A percentile compares a stretch with the other conserved stretches of the same genome.
Evolutionary conservation across 1,140 invertebrate species (phyloP).

Genomic region (Pseudomyrmex cubaensis): DNA sequence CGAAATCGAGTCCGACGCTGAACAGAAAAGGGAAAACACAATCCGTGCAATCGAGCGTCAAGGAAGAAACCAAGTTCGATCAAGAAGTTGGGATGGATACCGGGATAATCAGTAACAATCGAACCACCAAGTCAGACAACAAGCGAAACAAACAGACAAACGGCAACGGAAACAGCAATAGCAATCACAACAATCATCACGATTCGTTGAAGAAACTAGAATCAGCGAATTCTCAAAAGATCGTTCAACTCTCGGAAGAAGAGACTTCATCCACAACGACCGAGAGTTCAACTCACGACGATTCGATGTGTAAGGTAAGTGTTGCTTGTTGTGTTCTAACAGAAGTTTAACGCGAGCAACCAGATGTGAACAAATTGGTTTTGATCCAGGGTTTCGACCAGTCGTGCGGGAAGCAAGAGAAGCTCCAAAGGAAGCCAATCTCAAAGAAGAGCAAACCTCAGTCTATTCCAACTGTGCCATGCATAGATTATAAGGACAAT

Average conservation of each 20-base stretch:
- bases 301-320: slow-evolving; percentile 72
- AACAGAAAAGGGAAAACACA: slow-evolving; percentile 75
- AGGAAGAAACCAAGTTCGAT: slow-evolving; percentile 75
- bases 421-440: slow-evolving; percentile 78
- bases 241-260: slow-evolving; percentile 86
- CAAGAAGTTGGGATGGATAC: slow-evolving; percentile 72
- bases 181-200: slow-evolving; percentile 73
- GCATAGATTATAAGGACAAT: slow-evolving; percentile 83
- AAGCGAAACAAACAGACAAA: slow-evolving; percentile 75
- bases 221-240: slow-evolving; percentile 77
- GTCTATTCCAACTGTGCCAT: slow-evolving; percentile 70
- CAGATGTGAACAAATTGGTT: slow-evolving; percentile 18
- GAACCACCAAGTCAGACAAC: slow-evolving; percentile 72
- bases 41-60: slow-evolving; percentile 53
- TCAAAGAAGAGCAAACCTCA: slow-evolving; percentile 80
- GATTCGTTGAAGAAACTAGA: slow-evolving; percentile 81
- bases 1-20: slow-evolving; percentile 73
- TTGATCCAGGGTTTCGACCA: slow-evolving; percentile 75
- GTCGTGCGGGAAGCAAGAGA: slow-evolving; percentile 81
- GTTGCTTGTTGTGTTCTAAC: neutral
- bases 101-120: slow-evolving; percentile 61
- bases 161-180: slow-evolving; percentile 65
- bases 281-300: slow-evolving; percentile 88
- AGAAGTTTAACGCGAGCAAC: neutral
- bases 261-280: slow-evolving; percentile 91